Percentiles rank a stretch among this genome's conserved stretches.
Evolutionary conservation across 2,113 vertebrate species (phyloP).

Genomic region (Elephantulus edwardii): DNA sequence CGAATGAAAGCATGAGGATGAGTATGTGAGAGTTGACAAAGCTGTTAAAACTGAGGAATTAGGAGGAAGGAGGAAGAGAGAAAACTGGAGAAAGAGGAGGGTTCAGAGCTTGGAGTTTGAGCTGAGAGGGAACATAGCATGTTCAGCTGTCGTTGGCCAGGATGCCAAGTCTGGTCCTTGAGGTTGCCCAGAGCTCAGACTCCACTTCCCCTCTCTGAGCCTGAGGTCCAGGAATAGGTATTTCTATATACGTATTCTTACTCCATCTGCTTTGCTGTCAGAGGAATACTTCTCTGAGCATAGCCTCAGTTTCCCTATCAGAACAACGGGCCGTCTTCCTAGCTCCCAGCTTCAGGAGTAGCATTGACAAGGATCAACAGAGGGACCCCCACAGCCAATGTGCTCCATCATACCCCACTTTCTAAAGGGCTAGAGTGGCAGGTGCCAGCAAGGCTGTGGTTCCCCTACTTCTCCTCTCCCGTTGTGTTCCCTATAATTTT

Average conservation of each 20-base stretch:
- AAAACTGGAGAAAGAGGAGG: not conserved
- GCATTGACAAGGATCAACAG: not conserved
- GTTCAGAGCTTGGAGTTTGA: not conserved
- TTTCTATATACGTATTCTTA: not conserved
- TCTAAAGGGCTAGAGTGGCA: constrained; percentile 60
- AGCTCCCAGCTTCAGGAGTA: not conserved
- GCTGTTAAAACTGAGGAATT: not conserved
- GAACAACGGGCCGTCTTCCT: not conserved
- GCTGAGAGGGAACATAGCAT: not conserved
- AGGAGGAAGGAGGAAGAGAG: not conserved
- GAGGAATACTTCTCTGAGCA: not conserved
- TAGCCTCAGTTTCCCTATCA: constrained; percentile 17
- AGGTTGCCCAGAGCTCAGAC: not conserved
- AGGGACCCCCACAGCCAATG: not conserved
- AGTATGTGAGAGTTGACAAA: not conserved
- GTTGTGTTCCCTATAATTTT: constrained; percentile 86
- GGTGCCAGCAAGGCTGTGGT: constrained; percentile 38
- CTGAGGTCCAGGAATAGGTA: not conserved
- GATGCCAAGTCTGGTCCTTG: not conserved
- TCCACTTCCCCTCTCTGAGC: not conserved
- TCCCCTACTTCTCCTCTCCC: constrained; percentile 52
- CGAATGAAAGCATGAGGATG: not conserved
- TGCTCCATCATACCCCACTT: not conserved
- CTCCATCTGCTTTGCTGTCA: constrained; percentile 4
- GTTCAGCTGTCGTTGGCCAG: not conserved